These are phyloP conservation scores for Drosophila teissieri DNA, from an alignment of 1,140 invertebrate species.

Conservation along the genomic window DNA sequence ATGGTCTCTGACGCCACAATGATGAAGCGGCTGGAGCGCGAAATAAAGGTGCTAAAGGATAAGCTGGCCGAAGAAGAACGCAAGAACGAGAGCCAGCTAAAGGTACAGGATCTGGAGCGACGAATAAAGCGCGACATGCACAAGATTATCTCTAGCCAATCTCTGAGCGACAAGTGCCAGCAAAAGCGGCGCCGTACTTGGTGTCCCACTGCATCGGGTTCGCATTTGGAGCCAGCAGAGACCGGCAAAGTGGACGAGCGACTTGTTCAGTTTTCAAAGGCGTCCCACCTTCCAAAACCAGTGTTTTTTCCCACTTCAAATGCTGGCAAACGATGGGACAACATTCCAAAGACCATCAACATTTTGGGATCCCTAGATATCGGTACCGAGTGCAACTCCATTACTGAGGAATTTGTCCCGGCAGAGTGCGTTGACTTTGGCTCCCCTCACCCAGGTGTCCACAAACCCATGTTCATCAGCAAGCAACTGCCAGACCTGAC, in stretches of 20 bases:
- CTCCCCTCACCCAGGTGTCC: not conserved
- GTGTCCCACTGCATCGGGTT: slow-evolving; percentile 43
- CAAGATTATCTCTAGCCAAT: slow-evolving; percentile 69
- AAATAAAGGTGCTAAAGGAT: slow-evolving; percentile 85
- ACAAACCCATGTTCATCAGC: not conserved
- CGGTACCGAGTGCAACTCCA: not conserved
- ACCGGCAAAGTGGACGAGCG: slow-evolving; percentile 87
- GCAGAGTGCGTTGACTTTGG: slow-evolving; percentile 43
- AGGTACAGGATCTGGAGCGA: slow-evolving; percentile 63
- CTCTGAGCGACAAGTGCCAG: slow-evolving; percentile 51
- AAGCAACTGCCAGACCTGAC: slow-evolving; percentile 20
- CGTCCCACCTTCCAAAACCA: slow-evolving; percentile 59
- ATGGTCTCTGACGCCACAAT: slow-evolving; percentile 89
- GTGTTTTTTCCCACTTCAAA: slow-evolving; percentile 48
- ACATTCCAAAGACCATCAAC: slow-evolving; percentile 52
- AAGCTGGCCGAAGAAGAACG: slow-evolving; percentile 85
- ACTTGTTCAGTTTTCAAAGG: slow-evolving; percentile 10
- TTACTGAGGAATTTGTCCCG: slow-evolving; percentile 40
- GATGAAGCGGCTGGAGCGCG: slow-evolving; percentile 87
- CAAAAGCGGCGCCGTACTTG: slow-evolving; percentile 74
- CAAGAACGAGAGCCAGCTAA: slow-evolving; percentile 74
- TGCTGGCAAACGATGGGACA: not conserved
- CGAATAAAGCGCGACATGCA: slow-evolving; percentile 60
- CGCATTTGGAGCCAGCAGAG: slow-evolving; percentile 74
- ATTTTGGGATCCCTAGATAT: slow-evolving; percentile 34